Evolutionary conservation across 2,888 invertebrate genomes (phyloP), one percentile per base, ranked within the genome.

Genomic region (Copidosoma aretas): DNA sequence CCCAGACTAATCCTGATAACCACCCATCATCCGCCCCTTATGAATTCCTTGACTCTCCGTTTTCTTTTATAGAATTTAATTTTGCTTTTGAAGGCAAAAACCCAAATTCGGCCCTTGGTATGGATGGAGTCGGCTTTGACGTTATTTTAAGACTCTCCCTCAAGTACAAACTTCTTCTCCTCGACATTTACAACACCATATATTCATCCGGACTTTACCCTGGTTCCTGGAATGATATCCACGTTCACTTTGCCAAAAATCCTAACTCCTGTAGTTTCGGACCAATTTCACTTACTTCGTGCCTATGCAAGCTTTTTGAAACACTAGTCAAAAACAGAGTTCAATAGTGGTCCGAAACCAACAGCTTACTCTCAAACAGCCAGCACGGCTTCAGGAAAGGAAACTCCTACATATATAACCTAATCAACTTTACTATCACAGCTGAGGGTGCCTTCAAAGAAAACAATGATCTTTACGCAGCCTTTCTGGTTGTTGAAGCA

Each of bases 281-380:
- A 15, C 56, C 56, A 1, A 10, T 56, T 5, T 12, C 56, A 1
- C 24, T 56, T 17, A 25, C 56, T 15, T 15, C 24, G 1, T 32
- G 56, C 32, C 17, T 56, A 32, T 56, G 56, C 25, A 56, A 56
- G 17, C 10, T 56, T 2, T 56, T 56, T 10, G 56, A 56, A 25
- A 32, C 15, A 3, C 1, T 56, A 10, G 43, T 46, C 12, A 46
- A 46, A 17, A 15, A 15, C 15, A 46, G 43, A 12, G 3, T 46
- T 3, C 8, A 12, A 12, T 46, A 12, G 14, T 46, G 43, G 43
- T 14, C 17, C 12, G 43, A 46, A 12, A 46, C 43, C 1, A 15
- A 14, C 17, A 46, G 12, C 17, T 3, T 46, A 4, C 12, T 8
- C 3, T 12, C 43, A 14, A 46, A 14, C 3, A 15, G 15, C 15